Percentiles rank a stretch among this genome's conserved stretches.
Conservation (phyloP, 1,140 invertebrate species). For the Euglossa dilemma region DNA sequence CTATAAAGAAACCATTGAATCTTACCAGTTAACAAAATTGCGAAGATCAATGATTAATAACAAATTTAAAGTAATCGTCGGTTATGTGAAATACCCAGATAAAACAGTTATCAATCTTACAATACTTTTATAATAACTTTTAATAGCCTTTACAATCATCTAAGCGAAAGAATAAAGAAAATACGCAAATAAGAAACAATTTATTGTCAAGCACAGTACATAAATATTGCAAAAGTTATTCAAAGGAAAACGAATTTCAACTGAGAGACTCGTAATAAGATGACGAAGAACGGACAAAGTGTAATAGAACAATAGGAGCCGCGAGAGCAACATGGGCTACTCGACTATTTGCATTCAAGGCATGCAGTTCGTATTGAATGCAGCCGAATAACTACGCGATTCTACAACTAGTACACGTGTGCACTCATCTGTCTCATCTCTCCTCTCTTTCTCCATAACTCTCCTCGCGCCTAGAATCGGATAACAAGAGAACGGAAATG, state of each 20-base stretch:
- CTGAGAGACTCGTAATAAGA: constrained; percentile 7
- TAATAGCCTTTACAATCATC: no score
- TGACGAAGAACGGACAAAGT: constrained; percentile 10
- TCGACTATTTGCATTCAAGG: constrained; percentile 54
- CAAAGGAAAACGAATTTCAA: constrained; percentile 14
- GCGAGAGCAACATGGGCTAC: constrained; percentile 32
- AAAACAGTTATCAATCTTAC: no score
- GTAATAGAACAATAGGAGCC: constrained; percentile 58
- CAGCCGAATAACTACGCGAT: constrained; percentile 43
- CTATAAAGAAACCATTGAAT: no score
- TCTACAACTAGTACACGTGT: not conserved
- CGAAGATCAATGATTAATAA: no score
- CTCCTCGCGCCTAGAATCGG: not conserved
- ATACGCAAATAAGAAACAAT: not conserved
- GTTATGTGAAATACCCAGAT: no score
- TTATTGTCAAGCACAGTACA: not conserved
- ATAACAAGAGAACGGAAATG: constrained; percentile 44
- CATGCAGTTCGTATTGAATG: constrained; percentile 45
- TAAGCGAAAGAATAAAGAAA: no score
- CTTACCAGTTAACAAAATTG: no score
- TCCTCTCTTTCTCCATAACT: not conserved
- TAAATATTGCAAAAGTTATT: constrained; percentile 36
- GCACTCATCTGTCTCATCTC: not conserved
- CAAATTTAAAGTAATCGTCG: no score
- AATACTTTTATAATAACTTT: no score